Percentiles rank a stretch among this genome's conserved stretches.
Conservation (phyloP, 35 echinoderm and acorn worm genomes). For the Ophiothrix spiculata region DNA sequence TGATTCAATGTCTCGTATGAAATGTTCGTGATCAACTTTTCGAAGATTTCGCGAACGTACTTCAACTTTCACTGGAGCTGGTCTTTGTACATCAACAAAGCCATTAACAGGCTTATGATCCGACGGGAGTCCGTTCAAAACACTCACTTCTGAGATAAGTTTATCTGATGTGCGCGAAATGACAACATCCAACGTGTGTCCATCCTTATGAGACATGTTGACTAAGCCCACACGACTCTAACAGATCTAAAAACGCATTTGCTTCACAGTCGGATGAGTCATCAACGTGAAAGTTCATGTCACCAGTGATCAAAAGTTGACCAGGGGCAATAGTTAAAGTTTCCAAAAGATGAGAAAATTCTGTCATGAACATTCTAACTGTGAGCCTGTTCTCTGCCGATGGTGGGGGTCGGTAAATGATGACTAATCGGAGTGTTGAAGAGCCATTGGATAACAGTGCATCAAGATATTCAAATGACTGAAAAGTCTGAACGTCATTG, state of each 20-base stretch:
- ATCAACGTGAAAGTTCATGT: conserved; percentile 70
- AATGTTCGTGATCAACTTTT: neutral
- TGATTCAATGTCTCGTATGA: neutral
- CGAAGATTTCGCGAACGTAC: conserved; percentile 3
- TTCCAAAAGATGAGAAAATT: too few relatives aligned
- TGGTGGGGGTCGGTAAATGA: too few relatives aligned
- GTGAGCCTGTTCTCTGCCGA: too few relatives aligned
- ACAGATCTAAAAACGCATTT: conserved; percentile 8
- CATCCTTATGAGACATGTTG: conserved; percentile 41
- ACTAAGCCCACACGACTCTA: conserved; percentile 14
- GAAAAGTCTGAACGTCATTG: too few relatives aligned
- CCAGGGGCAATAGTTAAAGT: too few relatives aligned
- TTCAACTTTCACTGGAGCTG: conserved; percentile 10
- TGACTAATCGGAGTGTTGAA: too few relatives aligned
- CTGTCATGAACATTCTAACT: too few relatives aligned
- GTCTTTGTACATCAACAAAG: conserved; percentile 23
- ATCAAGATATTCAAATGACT: too few relatives aligned
- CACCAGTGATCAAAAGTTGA: too few relatives aligned
- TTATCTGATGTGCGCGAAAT: conserved; percentile 30
- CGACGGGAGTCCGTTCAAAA: conserved; percentile 30
- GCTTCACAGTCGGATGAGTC: neutral
- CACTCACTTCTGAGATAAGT: conserved; percentile 24
- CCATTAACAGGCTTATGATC: conserved; percentile 36
- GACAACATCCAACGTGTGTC: conserved; percentile 39
- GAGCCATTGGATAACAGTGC: too few relatives aligned